Base-by-base conservation (phyloP, 2,888 invertebrate genomes). In the Coleophora flavipennella region DNA sequence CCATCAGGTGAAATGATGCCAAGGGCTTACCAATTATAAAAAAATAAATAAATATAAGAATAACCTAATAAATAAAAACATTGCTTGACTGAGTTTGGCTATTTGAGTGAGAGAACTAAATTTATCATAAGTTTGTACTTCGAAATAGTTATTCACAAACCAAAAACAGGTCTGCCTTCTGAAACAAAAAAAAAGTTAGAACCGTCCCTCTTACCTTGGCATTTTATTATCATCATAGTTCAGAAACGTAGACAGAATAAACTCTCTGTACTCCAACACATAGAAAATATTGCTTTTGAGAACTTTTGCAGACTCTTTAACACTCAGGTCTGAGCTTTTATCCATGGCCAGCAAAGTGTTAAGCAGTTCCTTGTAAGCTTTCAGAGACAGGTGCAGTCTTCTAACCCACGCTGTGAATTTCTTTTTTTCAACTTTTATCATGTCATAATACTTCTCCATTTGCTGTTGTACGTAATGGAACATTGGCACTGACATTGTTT, bases 401-500 rank as follows among this genome's bases (percentile, higher is more conserved):
- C 90, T 88, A 8, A 94, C 92, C 97, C 97, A 98, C 28, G 90
- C 75, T 4, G 87, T 77, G 46, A 90, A 88, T 64, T 94, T 92
- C 63, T 94, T 94, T 80, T 97, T 97, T 64, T 98, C 96, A 35
- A 90, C 87, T 51, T 86, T 78, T 61, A 97, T 92, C 90, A 92
- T 92, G 60, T 95, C 95, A 63, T 89, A 89, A 64, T 91, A 94
- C 46, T 88, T 89, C 62, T 96, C 95, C 86, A 97, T 89, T 78
- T 96, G 93, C 55, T 94, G 93, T 74, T 98, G 97, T 8, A 97
- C 92, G 75, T 95, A 95, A 80, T 99, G 96, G 75, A 99, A 98
- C 57, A 93, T 91, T 46, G 92, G 90, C 3, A 95, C 90, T 12
- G 95, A 93, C 88, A 98, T 89, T 1, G 98, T 97, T 83, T 98